Evolutionary conservation across 2,113 vertebrate genomes (phyloP).

Genomic region (Chrysochloris asiatica): DNA sequence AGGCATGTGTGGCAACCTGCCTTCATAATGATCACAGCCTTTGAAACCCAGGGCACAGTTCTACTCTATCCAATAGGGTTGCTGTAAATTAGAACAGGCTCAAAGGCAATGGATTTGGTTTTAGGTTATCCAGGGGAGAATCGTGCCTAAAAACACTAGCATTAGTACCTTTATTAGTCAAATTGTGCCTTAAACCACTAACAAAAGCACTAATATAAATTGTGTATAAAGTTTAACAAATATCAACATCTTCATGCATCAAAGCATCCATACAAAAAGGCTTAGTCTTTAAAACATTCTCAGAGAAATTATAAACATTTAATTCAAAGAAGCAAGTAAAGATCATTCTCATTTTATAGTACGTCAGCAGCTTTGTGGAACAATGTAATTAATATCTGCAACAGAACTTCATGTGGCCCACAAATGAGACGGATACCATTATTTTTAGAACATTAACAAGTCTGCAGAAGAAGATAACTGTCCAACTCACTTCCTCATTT

Average conservation of each 20-base stretch:
- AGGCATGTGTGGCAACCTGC: not conserved
- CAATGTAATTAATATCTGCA: not conserved
- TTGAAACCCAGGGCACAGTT: not conserved
- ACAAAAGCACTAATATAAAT: slow-evolving; percentile 16
- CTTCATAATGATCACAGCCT: not conserved
- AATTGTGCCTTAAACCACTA: not conserved
- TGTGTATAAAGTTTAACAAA: slow-evolving; percentile 3
- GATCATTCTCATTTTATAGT: not conserved
- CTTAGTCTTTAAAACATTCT: not conserved
- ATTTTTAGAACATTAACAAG: slow-evolving; percentile 32
- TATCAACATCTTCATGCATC: slow-evolving; percentile 35
- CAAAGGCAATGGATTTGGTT: not conserved
- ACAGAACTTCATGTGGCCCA: not conserved
- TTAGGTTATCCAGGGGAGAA: not conserved
- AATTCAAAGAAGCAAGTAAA: not conserved
- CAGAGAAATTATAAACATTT: not conserved
- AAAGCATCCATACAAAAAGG: not conserved
- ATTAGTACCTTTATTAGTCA: not conserved
- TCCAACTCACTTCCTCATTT: slow-evolving; percentile 28
- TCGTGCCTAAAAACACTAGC: not conserved
- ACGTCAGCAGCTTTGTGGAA: not conserved
- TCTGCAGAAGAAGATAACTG: slow-evolving; percentile 42
- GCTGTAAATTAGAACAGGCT: not conserved
- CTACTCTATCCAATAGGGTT: not conserved
- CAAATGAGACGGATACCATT: not conserved